A percentile compares a stretch with the other conserved stretches of the same genome.
These are phyloP conservation scores for Trissolcus japonicus DNA, from an alignment of 2,888 invertebrate genomes.

Conservation along the genomic window DNA sequence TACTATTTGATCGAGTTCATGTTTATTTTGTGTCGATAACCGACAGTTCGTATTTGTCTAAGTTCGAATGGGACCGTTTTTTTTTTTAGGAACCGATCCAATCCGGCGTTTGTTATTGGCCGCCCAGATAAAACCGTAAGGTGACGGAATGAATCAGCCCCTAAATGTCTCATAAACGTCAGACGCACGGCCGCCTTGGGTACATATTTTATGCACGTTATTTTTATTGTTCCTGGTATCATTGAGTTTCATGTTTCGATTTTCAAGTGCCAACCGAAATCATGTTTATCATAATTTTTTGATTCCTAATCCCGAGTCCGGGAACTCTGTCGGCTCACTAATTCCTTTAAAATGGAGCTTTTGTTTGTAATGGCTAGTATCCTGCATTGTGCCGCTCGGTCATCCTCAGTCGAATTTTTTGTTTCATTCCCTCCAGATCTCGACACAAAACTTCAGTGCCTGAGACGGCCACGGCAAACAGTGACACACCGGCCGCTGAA, in stretches of 20 bases:
- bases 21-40: slow-evolving; percentile 10
- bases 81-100: background rate
- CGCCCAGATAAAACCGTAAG: slow-evolving; percentile 5
- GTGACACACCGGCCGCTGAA: slow-evolving; percentile 38
- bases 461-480: slow-evolving; percentile 44
- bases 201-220: slow-evolving; percentile 14
- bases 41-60: slow-evolving; percentile 7
- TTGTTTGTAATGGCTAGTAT: slow-evolving; percentile 22
- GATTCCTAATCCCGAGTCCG: background rate
- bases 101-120: slow-evolving; percentile 2
- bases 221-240: slow-evolving; percentile 24
- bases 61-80: background rate
- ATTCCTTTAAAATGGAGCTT: slow-evolving; percentile 21
- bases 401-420: slow-evolving; percentile 8
- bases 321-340: slow-evolving; percentile 8
- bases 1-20: background rate
- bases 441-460: slow-evolving; percentile 35
- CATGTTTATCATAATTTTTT: slow-evolving; percentile 18
- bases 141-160: slow-evolving; percentile 26
- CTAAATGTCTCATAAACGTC: slow-evolving; percentile 28
- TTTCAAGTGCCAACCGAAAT: slow-evolving; percentile 8
- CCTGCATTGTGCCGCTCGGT: background rate
- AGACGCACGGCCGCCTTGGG: background rate
- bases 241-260: slow-evolving; percentile 1
- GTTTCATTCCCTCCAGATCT: slow-evolving; percentile 27